Conservation (phyloP, 2,888 invertebrate species). For the Hypomecis atomaria region DNA sequence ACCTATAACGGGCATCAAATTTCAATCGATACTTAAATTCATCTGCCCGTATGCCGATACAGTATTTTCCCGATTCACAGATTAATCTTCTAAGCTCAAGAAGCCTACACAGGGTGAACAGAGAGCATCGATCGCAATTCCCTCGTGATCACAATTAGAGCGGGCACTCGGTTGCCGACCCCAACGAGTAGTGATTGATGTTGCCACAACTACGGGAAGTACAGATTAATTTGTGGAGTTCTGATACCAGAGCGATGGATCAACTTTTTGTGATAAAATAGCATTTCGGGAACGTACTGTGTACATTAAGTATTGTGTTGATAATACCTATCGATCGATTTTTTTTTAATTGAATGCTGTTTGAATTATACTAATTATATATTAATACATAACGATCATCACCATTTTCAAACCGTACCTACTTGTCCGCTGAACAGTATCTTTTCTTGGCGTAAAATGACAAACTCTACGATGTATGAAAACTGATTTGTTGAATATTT, state of each 20-base stretch:
- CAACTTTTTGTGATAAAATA: conserved; percentile 8
- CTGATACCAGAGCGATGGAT: conserved; percentile 5
- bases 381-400: too few relatives aligned
- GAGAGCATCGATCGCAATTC: conserved; percentile 50
- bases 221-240: conserved; percentile 1
- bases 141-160: conserved; percentile 74
- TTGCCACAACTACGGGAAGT: conserved; percentile 29
- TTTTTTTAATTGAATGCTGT: too few relatives aligned
- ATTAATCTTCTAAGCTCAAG: background rate
- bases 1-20: too few relatives aligned
- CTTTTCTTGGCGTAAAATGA: too few relatives aligned
- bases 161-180: conserved; percentile 66
- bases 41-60: too few relatives aligned
- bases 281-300: background rate
- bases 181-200: conserved; percentile 61
- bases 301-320: background rate
- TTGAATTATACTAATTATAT: too few relatives aligned
- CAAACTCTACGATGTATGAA: too few relatives aligned
- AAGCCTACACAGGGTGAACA: conserved; percentile 25
- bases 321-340: too few relatives aligned
- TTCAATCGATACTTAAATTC: too few relatives aligned
- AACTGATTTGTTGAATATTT: too few relatives aligned
- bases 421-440: too few relatives aligned
- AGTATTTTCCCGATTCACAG: background rate
- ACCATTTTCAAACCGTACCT: too few relatives aligned